Conservation (phyloP, 2,797 vertebrate species). For the Artibeus lituratus region DNA sequence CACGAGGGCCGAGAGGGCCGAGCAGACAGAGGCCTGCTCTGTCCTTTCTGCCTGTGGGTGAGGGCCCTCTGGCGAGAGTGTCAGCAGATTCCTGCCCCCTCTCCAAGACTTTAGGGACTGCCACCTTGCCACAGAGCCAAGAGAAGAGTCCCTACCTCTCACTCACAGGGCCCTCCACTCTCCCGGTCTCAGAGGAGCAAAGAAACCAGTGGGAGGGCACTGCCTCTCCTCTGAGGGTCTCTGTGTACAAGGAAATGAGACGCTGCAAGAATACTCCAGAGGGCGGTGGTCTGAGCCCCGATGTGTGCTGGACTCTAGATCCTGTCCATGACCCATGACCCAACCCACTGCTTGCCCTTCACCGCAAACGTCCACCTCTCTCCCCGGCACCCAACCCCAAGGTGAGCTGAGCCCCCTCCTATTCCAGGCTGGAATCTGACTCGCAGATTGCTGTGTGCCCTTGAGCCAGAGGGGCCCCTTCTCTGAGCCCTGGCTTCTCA, state of each 20-base stretch:
- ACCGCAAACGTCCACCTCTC: neutral
- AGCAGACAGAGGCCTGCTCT: neutral
- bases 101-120: neutral
- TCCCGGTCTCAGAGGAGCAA: neutral
- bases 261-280: neutral
- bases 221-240: neutral
- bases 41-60: neutral
- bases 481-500: neutral
- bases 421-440: neutral
- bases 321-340: neutral
- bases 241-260: neutral
- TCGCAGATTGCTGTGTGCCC: neutral
- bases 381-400: neutral
- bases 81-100: neutral
- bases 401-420: neutral
- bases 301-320: neutral
- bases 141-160: neutral
- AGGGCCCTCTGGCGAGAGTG: neutral
- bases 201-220: neutral
- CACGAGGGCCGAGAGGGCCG: neutral
- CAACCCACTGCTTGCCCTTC: neutral
- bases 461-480: neutral
- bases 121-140: neutral
- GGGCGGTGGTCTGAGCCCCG: neutral
- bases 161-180: neutral